A percentile compares a stretch with the other conserved stretches of the same genome.
Evolutionary conservation across 2,113 vertebrate species (phyloP).

Genomic region (Mormyrus lacerda): DNA sequence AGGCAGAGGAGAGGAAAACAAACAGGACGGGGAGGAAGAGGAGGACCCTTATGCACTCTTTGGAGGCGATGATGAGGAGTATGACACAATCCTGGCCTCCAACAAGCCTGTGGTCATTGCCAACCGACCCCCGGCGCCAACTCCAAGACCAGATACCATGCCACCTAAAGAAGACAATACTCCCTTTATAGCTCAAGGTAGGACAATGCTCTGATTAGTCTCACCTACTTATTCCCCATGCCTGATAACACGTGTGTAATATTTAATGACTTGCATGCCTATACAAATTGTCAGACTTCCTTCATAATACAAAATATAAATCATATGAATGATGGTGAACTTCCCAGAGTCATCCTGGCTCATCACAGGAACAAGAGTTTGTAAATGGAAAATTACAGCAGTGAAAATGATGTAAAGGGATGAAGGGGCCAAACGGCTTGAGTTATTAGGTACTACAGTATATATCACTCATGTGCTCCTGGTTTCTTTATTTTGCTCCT

Average conservation of each 20-base stretch:
- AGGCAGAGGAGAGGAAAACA: conserved; percentile 19
- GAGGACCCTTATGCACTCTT: conserved; percentile 42
- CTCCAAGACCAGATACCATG: conserved; percentile 53
- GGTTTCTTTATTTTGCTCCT: conserved; percentile 19
- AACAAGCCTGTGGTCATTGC: conserved; percentile 33
- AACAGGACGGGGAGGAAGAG: conserved; percentile 31
- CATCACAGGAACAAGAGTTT: not conserved
- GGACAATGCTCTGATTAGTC: not conserved
- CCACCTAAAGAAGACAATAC: conserved; percentile 39
- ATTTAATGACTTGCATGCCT: not conserved
- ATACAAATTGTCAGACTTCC: not conserved
- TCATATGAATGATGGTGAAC: not conserved
- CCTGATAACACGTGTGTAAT: not conserved
- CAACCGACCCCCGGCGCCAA: conserved; percentile 63
- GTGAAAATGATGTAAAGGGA: not conserved
- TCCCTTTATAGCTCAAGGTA: conserved; percentile 62
- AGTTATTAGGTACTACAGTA: conserved; percentile 31
- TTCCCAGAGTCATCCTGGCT: not conserved
- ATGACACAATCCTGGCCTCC: conserved; percentile 50
- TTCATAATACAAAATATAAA: not conserved
- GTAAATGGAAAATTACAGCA: not conserved
- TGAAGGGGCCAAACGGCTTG: not conserved
- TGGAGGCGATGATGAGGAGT: conserved; percentile 44
- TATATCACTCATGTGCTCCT: conserved; percentile 46
- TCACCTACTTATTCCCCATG: not conserved